phyloP scores from a whole-genome alignment of 2,797 vertebrate genomes.

The Emydoidea blandingii region DNA sequence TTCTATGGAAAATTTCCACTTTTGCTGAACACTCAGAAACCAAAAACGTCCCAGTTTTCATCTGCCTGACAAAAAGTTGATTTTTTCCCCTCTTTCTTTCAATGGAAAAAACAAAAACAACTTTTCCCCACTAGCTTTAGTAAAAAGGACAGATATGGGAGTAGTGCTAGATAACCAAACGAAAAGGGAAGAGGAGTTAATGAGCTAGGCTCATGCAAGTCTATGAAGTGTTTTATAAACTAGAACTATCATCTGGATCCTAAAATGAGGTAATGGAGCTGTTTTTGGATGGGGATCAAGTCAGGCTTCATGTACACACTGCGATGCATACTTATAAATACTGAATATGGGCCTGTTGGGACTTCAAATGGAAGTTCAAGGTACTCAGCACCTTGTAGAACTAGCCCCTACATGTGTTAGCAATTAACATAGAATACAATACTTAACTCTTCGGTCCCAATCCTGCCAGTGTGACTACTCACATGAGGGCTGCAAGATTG shows the following conservation, averaged over 20 bases:
- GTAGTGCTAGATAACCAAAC: not conserved
- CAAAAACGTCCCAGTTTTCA: not conserved
- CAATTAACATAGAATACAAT: too few relatives aligned
- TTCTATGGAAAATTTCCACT: not conserved
- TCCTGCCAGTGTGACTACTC: not conserved
- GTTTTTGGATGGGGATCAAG: too few relatives aligned
- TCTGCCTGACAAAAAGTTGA: not conserved
- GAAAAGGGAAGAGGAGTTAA: not conserved
- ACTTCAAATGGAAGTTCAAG: not conserved
- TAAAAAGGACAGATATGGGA: not conserved
- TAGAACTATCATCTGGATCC: not conserved
- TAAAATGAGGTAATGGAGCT: not conserved
- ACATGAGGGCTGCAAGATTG: not conserved
- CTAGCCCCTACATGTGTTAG: not conserved
- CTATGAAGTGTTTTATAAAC: not conserved
- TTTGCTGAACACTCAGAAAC: too few relatives aligned
- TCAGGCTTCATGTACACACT: not conserved
- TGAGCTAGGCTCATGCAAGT: too few relatives aligned
- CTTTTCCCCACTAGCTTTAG: not conserved
- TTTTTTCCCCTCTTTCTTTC: not conserved
- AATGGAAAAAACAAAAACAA: too few relatives aligned
- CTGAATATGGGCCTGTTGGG: not conserved
- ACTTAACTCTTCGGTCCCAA: too few relatives aligned
- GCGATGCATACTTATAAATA: not conserved
- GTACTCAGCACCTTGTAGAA: not conserved